phyloP scores from a whole-genome alignment of 23 tunicate genomes.

The Halocynthia roretzi region DNA sequence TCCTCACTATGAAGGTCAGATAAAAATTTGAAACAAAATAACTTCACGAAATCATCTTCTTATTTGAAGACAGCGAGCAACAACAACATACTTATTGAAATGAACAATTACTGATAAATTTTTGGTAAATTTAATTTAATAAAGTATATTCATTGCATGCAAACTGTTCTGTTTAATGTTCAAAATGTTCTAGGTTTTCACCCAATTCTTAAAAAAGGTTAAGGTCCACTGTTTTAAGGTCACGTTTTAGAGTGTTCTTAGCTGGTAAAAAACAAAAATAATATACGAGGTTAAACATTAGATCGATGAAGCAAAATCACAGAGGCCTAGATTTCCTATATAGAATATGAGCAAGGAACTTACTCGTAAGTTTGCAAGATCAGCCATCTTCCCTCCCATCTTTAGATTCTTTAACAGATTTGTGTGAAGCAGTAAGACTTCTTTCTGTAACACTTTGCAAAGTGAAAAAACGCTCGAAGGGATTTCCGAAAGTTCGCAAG shows the following conservation, averaged over 20 bases:
- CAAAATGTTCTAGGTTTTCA: not conserved
- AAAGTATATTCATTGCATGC: no score
- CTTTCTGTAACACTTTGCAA: conserved; percentile 68
- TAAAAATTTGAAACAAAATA: no score
- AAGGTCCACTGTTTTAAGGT: no score
- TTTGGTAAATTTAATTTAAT: no score
- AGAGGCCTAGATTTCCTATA: no score
- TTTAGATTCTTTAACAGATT: conserved; percentile 60
- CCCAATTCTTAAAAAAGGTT: not conserved
- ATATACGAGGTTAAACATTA: not conserved
- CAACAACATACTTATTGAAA: no score
- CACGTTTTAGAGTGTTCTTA: no score
- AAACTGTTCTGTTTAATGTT: no score
- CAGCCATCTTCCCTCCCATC: conserved; percentile 60
- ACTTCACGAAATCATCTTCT: no score
- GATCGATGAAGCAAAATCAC: not conserved
- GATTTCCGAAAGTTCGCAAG: conserved; percentile 54
- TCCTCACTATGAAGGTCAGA: no score
- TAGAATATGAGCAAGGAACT: not conserved
- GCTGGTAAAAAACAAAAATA: not conserved
- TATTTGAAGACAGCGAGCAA: no score
- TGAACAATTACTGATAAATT: no score
- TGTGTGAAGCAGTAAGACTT: conserved; percentile 65
- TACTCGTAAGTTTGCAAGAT: conserved; percentile 55
- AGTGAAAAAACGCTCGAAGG: conserved; percentile 52